phyloP scores from a whole-genome alignment of 1,140 invertebrate species.

The Paraescarpia echinospica region DNA sequence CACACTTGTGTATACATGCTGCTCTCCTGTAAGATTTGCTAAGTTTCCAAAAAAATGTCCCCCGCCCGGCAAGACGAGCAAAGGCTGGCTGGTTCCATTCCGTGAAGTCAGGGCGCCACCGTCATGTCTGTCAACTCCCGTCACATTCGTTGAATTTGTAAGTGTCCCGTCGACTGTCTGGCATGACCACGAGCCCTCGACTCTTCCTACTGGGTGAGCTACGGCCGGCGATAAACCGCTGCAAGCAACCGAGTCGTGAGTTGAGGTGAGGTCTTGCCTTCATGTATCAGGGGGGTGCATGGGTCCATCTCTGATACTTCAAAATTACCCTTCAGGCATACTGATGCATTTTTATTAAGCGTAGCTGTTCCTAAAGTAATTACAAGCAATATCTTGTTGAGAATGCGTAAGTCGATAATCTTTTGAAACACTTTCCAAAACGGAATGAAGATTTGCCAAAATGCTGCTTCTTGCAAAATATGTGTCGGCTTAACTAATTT shows the following conservation, averaged over 20 bases:
- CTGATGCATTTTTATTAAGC: background rate
- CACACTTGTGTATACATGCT: background rate
- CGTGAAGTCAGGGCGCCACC: conserved; percentile 8
- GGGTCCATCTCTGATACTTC: background rate
- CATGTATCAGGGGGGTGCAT: background rate
- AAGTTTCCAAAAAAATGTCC: conserved; percentile 8
- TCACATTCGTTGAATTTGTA: conserved; percentile 1
- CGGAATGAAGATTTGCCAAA: background rate
- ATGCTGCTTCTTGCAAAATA: background rate
- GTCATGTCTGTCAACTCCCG: conserved; percentile 9
- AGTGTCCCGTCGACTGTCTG: background rate
- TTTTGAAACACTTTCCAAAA: background rate
- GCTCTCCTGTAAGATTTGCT: background rate
- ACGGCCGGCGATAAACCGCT: conserved; percentile 2
- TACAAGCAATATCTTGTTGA: no score
- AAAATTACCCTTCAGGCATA: background rate
- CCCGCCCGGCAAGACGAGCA: background rate
- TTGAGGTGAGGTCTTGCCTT: conserved; percentile 1
- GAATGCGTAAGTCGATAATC: background rate
- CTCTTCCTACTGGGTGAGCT: background rate
- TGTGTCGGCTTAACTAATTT: background rate
- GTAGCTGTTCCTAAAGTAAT: no score
- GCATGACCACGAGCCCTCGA: background rate
- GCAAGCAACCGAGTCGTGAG: background rate
- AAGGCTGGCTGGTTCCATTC: background rate